Base-by-base conservation (phyloP, 2,888 invertebrate genomes). In the Marronus borbonicus region DNA sequence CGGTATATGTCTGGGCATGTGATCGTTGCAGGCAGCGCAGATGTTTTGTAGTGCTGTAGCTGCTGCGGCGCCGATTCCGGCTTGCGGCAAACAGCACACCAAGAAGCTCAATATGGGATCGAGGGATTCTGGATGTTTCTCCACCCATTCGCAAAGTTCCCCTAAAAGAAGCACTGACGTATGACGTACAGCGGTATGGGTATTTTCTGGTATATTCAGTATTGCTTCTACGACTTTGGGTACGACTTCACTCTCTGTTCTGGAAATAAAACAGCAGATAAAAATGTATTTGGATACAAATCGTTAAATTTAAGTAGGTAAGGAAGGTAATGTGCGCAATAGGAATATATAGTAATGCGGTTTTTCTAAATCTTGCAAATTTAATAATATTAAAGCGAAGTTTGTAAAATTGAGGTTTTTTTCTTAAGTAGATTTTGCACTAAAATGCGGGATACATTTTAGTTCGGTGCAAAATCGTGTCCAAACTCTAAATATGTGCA, bases 101-200 rank as follows among this genome's bases (percentile, higher is more conserved):
- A 97, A 89, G 85, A 94, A 95, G 88, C 96, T 94, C 79, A 97
- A 90, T 68, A 95, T 93, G 14, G 96, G 94, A 89, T 96, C 95
- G 83, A 98, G 89, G 70, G 94, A 93, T 81, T 93, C 92, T 0
- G 96, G 92, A 89, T 98, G 97, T 83, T 92, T 92, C 85, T 97
- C 95, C 76, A 98, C 94, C 98, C 98, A 99, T 87, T 99, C 98
- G 86, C 96, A 94, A 55, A 98, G 90, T 89, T 98, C 97, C 0
- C 97, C 98, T 65, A 98, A 90, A 69, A 98, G 90, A 82, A 95
- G 90, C 78, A 97, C 93, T 83, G 97, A 96, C 0, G 98, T 98
- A 86, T 95, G 94, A 77, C 96, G 92, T 0, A 99, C 97, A 0
- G 97, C 96, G 44, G 96, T 91, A 87, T 98, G 98, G 39, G 93